Base-by-base conservation (phyloP, 1,140 invertebrate genomes). In the Drosophila asahinai region DNA sequence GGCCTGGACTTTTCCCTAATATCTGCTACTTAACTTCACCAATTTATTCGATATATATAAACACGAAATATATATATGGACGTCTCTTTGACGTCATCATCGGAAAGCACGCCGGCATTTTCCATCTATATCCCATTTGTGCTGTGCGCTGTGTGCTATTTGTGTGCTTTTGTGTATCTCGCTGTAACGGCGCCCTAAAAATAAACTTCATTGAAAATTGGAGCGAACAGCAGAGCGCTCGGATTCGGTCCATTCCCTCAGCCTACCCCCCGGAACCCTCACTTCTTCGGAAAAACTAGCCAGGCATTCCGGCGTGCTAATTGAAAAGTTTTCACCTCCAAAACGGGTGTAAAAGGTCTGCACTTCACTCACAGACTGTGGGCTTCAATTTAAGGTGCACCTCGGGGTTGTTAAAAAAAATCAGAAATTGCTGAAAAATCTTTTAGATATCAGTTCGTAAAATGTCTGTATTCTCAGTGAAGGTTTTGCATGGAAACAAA, bases 121-220 rank as follows among this genome's bases (percentile, higher is more conserved):
- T 71, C 63, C 81, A 77, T 77, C 68, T 81, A 54, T 67, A 73
- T 77, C 67, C 47, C 43, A 63, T 61, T 36, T 40, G 33, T 57
- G 54, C 36, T 40, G 5, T 55, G 52, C 52, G 27, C 55, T 49
- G 40, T 60, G 57, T 60, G 58, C 71, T 81, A 54, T 64, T 60
- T 81, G 67, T 74, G 59, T 67, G 43, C 63, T 57, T 48, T 33
- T 78, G 64, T 75, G 63, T 77, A 62, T 71, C 36, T 76, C 71
- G 71, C 62, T 77, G 66, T 86, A 81, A 81, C 71, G 36, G 68
- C 17, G 70, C 51, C 65, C 86, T 87, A 87, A 84, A 87, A 89
- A 89, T 83, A 87, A 71, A 78, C 66, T 87, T 83, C 84, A 87
- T 87, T 87, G 77, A 87, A 89, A 89, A 90, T 89, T 89, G 84